A percentile compares a stretch with the other conserved stretches of the same genome.
Conservation (phyloP, 2,888 invertebrate genomes). For the Cylloceria caligata region DNA sequence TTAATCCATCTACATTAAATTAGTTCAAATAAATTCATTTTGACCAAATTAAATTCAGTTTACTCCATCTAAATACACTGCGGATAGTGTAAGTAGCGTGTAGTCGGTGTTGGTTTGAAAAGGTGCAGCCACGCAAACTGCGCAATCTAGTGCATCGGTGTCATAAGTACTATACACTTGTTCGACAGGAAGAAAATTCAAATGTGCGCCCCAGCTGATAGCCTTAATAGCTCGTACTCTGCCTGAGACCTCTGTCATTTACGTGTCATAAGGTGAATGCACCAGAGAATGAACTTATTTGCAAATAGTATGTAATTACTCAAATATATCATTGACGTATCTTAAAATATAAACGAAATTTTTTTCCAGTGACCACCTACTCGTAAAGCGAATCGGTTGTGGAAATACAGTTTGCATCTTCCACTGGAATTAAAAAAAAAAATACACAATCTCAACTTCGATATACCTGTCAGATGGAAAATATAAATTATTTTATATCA, state of each 20-base stretch:
- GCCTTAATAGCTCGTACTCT: conserved; percentile 3
- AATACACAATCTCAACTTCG: too few relatives aligned
- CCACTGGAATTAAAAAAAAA: too few relatives aligned
- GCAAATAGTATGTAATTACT: not conserved
- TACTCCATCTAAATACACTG: too few relatives aligned
- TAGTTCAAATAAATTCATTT: too few relatives aligned
- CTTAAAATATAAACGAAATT: not conserved
- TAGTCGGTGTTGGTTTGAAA: conserved; percentile 30
- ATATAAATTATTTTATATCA: too few relatives aligned
- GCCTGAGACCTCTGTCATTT: not conserved
- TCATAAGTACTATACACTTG: not conserved
- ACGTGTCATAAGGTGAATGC: conserved; percentile 3
- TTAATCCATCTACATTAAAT: too few relatives aligned
- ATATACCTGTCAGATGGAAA: too few relatives aligned
- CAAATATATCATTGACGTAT: not conserved
- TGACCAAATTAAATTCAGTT: too few relatives aligned
- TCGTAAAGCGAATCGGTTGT: too few relatives aligned
- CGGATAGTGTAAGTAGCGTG: not conserved
- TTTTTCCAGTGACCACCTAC: too few relatives aligned
- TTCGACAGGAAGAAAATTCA: conserved; percentile 18
- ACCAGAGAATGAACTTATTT: conserved; percentile 11
- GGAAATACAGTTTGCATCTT: too few relatives aligned
- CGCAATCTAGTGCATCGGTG: conserved; percentile 1
- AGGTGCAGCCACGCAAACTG: conserved; percentile 24
- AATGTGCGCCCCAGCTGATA: conserved; percentile 10